These are phyloP conservation scores for Rissa tridactyla DNA, from an alignment of 2,113 vertebrate species.

Conservation along the genomic window DNA sequence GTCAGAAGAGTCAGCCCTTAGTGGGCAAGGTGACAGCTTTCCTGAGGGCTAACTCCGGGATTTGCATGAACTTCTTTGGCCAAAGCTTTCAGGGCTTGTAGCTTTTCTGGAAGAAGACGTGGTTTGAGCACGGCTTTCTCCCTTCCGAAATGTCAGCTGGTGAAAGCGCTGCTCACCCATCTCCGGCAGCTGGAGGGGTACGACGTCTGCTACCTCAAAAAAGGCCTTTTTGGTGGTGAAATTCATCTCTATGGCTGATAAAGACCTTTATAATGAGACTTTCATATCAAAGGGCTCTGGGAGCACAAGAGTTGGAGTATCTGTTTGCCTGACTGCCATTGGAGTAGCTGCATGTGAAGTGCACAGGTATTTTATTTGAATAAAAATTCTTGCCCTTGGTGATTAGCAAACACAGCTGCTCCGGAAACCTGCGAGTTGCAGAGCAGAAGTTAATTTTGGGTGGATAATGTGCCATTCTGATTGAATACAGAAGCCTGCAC, in stretches of 20 bases:
- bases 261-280: neutral
- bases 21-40: accelerated
- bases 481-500: neutral
- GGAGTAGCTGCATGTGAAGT: neutral
- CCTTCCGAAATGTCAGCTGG: neutral
- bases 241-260: neutral
- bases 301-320: neutral
- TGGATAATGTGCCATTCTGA: neutral
- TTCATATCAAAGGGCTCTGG: neutral
- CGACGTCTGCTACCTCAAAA: neutral
- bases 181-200: neutral
- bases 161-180: neutral
- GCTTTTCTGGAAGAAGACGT: neutral
- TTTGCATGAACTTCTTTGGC: neutral
- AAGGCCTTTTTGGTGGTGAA: neutral
- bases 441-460: neutral
- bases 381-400: neutral
- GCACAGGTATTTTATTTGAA: neutral
- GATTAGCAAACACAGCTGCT: neutral
- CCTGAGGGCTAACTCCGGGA: neutral
- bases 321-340: neutral
- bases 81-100: neutral
- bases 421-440: neutral
- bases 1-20: neutral
- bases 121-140: neutral